These are phyloP conservation scores for Petroica traversi DNA, from an alignment of 2,113 vertebrate genomes.

Conservation along the genomic window DNA sequence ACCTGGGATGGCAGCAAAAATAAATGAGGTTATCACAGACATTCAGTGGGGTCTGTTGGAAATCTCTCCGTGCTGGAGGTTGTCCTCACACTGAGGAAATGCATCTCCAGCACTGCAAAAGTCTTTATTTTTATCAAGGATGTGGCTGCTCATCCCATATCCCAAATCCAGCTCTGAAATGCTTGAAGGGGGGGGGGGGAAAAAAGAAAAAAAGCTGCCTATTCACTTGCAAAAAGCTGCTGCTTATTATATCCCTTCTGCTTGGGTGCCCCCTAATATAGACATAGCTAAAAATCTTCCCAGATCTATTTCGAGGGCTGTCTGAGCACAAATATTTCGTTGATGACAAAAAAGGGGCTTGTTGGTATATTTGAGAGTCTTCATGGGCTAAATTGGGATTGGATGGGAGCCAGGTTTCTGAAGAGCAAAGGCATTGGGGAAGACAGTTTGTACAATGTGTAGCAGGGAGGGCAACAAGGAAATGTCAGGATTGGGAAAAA, in stretches of 20 bases:
- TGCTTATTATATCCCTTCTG: slow-evolving; percentile 30
- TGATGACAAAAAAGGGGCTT: slow-evolving; percentile 29
- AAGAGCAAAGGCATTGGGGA: neutral
- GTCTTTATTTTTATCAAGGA: neutral
- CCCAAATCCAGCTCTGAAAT: neutral
- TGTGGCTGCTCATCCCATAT: neutral
- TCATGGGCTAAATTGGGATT: slow-evolving; percentile 29
- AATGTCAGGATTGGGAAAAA: neutral
- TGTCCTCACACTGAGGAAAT: rapidly evolving
- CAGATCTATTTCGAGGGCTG: slow-evolving; percentile 56
- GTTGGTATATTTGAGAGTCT: neutral
- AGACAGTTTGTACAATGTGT: neutral
- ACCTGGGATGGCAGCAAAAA: neutral
- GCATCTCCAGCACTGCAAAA: neutral
- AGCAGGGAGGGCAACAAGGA: neutral
- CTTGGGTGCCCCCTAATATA: neutral
- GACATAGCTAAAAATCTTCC: slow-evolving; percentile 28
- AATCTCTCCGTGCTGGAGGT: neutral
- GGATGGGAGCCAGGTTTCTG: slow-evolving; percentile 15
- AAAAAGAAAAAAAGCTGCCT: neutral
- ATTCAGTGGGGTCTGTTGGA: neutral
- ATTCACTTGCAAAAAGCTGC: neutral
- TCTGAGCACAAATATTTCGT: slow-evolving; percentile 17
- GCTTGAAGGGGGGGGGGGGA: neutral
- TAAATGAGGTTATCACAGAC: neutral